Percentiles rank a stretch among this genome's conserved stretches.
Evolutionary conservation across 2,113 vertebrate species (phyloP).

Genomic region (Pitta sordida): DNA sequence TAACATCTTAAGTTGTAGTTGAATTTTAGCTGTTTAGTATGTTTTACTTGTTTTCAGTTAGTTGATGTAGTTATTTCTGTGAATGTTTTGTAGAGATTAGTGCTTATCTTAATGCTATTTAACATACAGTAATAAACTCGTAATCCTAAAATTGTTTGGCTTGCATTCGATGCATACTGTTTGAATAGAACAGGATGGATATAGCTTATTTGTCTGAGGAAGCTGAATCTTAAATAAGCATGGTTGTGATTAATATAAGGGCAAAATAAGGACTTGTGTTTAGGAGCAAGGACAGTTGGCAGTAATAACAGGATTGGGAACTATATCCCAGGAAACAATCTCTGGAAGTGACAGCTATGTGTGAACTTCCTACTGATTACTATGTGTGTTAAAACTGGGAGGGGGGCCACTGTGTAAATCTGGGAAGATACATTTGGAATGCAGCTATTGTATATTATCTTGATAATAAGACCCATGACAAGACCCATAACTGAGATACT

Average conservation of each 20-base stretch:
- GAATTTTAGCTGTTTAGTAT: neutral
- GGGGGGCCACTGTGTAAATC: neutral
- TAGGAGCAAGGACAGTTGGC: neutral
- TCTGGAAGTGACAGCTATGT: neutral
- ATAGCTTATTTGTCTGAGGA: neutral
- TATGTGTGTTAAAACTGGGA: neutral
- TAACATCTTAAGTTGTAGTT: neutral
- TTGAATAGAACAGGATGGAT: neutral
- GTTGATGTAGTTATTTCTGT: neutral
- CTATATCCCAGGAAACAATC: neutral
- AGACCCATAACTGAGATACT: neutral
- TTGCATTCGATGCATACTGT: neutral
- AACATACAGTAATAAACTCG: neutral
- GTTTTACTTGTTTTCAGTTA: neutral
- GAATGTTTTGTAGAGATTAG: neutral
- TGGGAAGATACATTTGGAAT: neutral
- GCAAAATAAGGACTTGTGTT: neutral
- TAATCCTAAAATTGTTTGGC: neutral
- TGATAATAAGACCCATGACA: too few species aligned
- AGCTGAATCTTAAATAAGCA: neutral
- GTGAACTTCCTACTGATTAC: neutral
- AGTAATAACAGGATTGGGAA: neutral
- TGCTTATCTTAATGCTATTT: neutral
- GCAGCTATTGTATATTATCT: neutral
- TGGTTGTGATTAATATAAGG: neutral